Evolutionary conservation across 2,888 invertebrate genomes (phyloP).

Genomic region (Bursaphelenchus okinawaensis): DNA sequence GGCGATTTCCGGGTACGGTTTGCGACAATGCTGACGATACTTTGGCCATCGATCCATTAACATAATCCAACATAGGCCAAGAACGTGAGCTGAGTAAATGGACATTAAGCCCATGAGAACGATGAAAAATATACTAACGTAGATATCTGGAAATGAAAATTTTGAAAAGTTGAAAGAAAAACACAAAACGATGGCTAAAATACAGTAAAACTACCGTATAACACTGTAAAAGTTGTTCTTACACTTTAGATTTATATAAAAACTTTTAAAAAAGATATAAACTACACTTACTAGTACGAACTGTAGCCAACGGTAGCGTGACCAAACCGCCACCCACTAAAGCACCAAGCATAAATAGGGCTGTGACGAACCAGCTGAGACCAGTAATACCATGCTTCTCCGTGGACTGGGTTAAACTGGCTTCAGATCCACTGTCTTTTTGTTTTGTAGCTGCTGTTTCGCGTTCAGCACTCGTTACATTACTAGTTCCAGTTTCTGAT

Average conservation of each 20-base stretch:
- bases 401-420: not conserved
- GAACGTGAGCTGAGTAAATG: not conserved
- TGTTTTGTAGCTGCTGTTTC: not conserved
- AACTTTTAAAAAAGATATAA: too few relatives aligned
- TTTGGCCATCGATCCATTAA: constrained; percentile 33
- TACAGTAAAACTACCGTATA: too few relatives aligned
- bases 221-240: too few relatives aligned
- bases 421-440: not conserved
- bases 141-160: not conserved
- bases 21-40: constrained; percentile 45
- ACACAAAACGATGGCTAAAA: too few relatives aligned
- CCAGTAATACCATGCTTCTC: not conserved
- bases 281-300: not conserved
- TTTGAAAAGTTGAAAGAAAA: too few relatives aligned
- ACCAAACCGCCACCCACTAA: not conserved
- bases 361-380: constrained; percentile 14
- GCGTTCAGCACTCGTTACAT: too few relatives aligned
- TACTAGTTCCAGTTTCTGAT: too few relatives aligned
- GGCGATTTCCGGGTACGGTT: constrained; percentile 54
- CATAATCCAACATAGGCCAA: constrained; percentile 20
- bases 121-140: not conserved
- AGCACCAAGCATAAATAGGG: constrained; percentile 2
- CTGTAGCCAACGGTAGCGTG: not conserved
- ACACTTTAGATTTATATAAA: too few relatives aligned
- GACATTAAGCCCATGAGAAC: not conserved